Conservation (phyloP, 2,888 invertebrate genomes). For the Dendrolimus houi region DNA sequence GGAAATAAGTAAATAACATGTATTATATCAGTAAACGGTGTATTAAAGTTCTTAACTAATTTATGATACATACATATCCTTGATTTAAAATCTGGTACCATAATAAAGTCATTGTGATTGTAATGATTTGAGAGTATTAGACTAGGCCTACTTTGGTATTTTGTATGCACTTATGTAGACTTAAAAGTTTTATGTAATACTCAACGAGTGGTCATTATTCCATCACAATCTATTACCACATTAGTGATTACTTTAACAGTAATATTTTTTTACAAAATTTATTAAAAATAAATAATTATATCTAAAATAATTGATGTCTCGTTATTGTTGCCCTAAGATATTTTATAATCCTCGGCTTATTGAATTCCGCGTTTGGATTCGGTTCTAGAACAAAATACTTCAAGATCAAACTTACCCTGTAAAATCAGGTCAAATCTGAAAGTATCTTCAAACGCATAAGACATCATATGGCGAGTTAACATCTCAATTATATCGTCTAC, state of each 20-base stretch:
- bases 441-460: too few relatives aligned
- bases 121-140: constrained; percentile 15
- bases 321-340: background rate
- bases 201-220: constrained; percentile 52
- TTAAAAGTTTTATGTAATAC: constrained; percentile 31
- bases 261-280: constrained; percentile 58
- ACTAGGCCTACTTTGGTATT: constrained; percentile 16
- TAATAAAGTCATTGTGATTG: constrained; percentile 14
- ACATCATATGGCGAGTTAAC: too few relatives aligned
- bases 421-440: too few relatives aligned
- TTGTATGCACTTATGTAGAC: constrained; percentile 1
- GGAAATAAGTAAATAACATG: constrained; percentile 15
- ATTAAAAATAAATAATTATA: constrained; percentile 46
- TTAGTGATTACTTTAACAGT: constrained; percentile 57
- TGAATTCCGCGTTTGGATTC: too few relatives aligned
- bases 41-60: constrained; percentile 13
- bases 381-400: too few relatives aligned
- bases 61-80: constrained; percentile 36
- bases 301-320: background rate
- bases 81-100: constrained; percentile 15
- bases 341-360: too few relatives aligned
- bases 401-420: too few relatives aligned
- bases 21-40: background rate
- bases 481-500: too few relatives aligned
- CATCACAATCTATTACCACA: constrained; percentile 68